Percentiles rank a stretch among this genome's conserved stretches.
These are phyloP conservation scores for Zonitis immaculata DNA, from an alignment of 2,888 invertebrate species.

Conservation along the genomic window DNA sequence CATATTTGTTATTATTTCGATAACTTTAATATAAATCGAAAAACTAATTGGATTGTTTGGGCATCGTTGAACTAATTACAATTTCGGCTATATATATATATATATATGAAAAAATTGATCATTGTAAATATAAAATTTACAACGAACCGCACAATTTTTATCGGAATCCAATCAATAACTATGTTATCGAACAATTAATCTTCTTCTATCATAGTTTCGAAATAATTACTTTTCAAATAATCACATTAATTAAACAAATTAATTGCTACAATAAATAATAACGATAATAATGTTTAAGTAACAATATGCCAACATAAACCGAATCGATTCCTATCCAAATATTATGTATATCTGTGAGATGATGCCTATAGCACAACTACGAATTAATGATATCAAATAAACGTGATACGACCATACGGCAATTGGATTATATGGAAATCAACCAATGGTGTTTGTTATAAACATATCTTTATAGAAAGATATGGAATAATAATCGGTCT, in stretches of 20 bases:
- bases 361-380: conserved; percentile 21
- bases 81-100: background rate
- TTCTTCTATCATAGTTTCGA: conserved; percentile 14
- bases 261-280: conserved; percentile 21
- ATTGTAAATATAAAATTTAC: too few species aligned
- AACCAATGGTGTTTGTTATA: too few species aligned
- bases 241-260: conserved; percentile 22
- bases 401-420: conserved; percentile 23
- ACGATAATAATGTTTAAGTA: conserved; percentile 22
- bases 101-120: too few species aligned
- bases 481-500: too few species aligned
- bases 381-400: conserved; percentile 28
- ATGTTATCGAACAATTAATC: conserved; percentile 17
- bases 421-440: conserved; percentile 20
- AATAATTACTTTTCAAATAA: conserved; percentile 13
- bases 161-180: too few species aligned
- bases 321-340: conserved; percentile 16
- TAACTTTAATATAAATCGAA: conserved; percentile 17
- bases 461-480: too few species aligned
- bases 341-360: conserved; percentile 25
- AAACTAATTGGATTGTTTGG: conserved; percentile 13
- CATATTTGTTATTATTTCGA: conserved; percentile 12
- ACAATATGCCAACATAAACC: conserved; percentile 4
- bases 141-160: too few species aligned
- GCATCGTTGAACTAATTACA: conserved; percentile 1